phyloP scores from a whole-genome alignment of 2,797 vertebrate species.

The Propithecus deckenii region DNA sequence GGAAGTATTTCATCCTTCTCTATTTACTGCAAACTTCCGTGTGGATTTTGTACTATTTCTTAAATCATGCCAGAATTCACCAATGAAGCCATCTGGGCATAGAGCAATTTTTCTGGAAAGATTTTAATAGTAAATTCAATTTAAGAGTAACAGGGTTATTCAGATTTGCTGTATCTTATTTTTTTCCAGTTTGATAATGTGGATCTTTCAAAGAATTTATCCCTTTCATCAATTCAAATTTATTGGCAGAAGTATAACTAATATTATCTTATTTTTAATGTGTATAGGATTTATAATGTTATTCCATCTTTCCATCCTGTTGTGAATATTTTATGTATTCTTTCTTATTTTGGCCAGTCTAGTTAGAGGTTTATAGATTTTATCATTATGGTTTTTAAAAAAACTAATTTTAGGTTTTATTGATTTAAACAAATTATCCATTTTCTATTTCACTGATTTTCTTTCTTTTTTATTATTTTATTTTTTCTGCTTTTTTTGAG shows the following conservation, averaged over 20 bases:
- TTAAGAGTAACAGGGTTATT: neutral
- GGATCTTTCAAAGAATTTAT: neutral
- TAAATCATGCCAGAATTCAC: neutral
- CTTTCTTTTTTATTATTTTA: neutral
- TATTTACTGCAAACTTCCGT: neutral
- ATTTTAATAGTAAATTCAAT: neutral
- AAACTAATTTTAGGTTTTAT: neutral
- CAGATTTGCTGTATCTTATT: neutral
- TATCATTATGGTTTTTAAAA: neutral
- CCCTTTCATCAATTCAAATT: neutral
- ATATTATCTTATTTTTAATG: neutral
- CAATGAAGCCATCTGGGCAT: neutral
- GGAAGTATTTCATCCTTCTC: neutral
- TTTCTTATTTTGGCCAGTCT: neutral
- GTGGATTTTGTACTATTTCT: neutral
- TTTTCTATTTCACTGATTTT: neutral
- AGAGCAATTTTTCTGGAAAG: neutral
- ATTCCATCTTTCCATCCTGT: neutral
- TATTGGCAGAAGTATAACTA: neutral
- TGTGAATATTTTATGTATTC: neutral
- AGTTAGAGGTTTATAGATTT: neutral
- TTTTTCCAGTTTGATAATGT: neutral
- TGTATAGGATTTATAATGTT: neutral
- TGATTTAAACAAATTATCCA: neutral
- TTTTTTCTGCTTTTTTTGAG: neutral